Percentiles rank a stretch among this genome's conserved stretches.
Conservation (phyloP, 2,113 vertebrate species). For the Carollia perspicillata region DNA sequence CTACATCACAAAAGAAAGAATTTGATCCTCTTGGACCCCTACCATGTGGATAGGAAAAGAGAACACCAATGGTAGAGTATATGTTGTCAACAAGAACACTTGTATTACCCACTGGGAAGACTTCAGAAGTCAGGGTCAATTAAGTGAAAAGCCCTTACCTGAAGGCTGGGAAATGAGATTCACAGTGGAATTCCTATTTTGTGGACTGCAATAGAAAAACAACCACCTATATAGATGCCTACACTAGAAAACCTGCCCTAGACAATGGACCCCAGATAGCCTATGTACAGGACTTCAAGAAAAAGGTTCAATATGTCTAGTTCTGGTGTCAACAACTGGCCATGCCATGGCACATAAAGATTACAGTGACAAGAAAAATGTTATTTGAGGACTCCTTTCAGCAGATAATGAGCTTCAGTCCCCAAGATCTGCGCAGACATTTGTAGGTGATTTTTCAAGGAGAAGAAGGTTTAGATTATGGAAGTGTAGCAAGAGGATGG, state of each 20-base stretch:
- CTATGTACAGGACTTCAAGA: too few relatives aligned
- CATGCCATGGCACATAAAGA: slow-evolving; percentile 98
- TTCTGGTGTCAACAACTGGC: slow-evolving; percentile 89
- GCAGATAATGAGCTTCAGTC: slow-evolving; percentile 98
- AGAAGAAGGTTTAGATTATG: slow-evolving; percentile 98
- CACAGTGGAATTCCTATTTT: slow-evolving; percentile 98
- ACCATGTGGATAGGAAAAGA: slow-evolving; percentile 96
- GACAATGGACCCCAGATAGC: slow-evolving; percentile 46
- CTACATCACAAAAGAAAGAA: slow-evolving; percentile 92
- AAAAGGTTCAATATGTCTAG: too few relatives aligned
- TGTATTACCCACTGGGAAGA: slow-evolving; percentile 97
- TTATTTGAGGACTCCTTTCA: slow-evolving; percentile 99
- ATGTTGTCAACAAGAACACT: slow-evolving; percentile 97
- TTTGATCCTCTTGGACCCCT: slow-evolving; percentile 97
- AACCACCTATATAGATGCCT: slow-evolving; percentile 97
- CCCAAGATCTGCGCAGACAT: slow-evolving; percentile 94
- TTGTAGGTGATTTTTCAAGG: slow-evolving; percentile 97
- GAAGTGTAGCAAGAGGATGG: slow-evolving; percentile 98
- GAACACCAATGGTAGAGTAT: slow-evolving; percentile 97
- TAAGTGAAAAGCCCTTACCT: slow-evolving; percentile 98
- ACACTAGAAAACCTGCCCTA: slow-evolving; percentile 97
- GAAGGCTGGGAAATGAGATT: slow-evolving; percentile 99
- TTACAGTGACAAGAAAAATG: slow-evolving; percentile 94
- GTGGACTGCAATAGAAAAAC: slow-evolving; percentile 97
- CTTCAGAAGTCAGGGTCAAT: slow-evolving; percentile 93